These are phyloP conservation scores for Cassiopea xamachana DNA, from an alignment of 30 jellyfish, hydroid and myxozoan species.

Conservation along the genomic window DNA sequence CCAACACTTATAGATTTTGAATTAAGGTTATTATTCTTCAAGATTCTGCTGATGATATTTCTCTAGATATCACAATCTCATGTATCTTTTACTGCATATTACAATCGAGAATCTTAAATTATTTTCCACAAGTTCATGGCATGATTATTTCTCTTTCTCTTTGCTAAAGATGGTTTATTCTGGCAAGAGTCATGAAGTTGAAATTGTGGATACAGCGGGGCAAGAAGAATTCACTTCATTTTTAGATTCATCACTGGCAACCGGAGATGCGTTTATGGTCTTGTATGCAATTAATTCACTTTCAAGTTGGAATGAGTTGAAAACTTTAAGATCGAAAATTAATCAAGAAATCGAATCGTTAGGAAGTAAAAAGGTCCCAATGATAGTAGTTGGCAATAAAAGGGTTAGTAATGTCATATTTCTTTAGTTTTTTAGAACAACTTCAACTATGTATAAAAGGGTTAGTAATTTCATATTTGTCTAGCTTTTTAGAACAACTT, in stretches of 20 bases:
- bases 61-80: no score
- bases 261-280: constrained; percentile 96
- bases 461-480: neutral
- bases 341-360: constrained; percentile 63
- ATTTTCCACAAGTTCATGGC: no score
- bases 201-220: constrained; percentile 97
- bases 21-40: no score
- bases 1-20: no score
- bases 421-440: neutral
- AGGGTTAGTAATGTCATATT: constrained; percentile 43
- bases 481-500: neutral
- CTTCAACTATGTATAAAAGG: neutral
- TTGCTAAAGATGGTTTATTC: constrained; percentile 59
- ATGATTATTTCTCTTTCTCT: neutral
- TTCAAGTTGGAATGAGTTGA: constrained; percentile 92
- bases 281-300: constrained; percentile 90
- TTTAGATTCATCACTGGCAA: constrained; percentile 92
- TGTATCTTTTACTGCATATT: no score
- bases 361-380: constrained; percentile 73
- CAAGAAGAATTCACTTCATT: constrained; percentile 97
- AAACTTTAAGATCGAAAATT: constrained; percentile 77
- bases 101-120: no score
- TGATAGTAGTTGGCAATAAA: constrained; percentile 93
- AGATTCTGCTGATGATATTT: no score
- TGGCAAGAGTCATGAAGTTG: constrained; percentile 87